Conservation (phyloP, 2,113 vertebrate genomes). For the Siniperca chuatsi region DNA sequence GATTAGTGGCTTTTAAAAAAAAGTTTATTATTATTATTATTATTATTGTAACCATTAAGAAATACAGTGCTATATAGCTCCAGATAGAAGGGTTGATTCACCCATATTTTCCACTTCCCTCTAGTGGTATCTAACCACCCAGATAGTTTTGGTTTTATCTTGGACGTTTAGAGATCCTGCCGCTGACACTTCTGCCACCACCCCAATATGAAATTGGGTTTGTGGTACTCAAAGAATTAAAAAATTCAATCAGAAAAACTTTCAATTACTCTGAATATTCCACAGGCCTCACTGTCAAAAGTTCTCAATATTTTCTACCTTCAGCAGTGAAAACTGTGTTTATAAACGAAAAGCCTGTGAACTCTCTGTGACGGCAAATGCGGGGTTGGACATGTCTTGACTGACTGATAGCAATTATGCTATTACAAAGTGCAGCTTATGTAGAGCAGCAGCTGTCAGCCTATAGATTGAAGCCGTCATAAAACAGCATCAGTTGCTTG, state of each 20-base stretch:
- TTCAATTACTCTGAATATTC: neutral
- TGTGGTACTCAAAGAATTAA: neutral
- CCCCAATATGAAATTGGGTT: neutral
- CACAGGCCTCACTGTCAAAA: neutral
- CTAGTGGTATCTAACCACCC: no score
- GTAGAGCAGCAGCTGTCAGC: neutral
- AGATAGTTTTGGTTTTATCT: neutral
- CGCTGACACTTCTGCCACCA: no score
- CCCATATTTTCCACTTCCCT: no score
- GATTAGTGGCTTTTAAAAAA: no score
- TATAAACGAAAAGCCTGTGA: conserved; percentile 24
- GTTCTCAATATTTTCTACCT: neutral
- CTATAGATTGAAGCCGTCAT: neutral
- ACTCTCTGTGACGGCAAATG: conserved; percentile 2
- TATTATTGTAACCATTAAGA: no score
- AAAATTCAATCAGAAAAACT: neutral
- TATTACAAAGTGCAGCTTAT: conserved; percentile 29
- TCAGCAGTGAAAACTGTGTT: conserved; percentile 8
- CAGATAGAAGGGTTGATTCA: no score
- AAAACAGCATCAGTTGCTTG: neutral
- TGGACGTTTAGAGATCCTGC: neutral
- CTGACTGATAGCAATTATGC: conserved; percentile 19
- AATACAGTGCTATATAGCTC: no score
- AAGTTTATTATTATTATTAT: no score
- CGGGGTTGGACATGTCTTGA: neutral